Conservation (phyloP, 2,888 invertebrate species). For the Harpalus rubripes region DNA sequence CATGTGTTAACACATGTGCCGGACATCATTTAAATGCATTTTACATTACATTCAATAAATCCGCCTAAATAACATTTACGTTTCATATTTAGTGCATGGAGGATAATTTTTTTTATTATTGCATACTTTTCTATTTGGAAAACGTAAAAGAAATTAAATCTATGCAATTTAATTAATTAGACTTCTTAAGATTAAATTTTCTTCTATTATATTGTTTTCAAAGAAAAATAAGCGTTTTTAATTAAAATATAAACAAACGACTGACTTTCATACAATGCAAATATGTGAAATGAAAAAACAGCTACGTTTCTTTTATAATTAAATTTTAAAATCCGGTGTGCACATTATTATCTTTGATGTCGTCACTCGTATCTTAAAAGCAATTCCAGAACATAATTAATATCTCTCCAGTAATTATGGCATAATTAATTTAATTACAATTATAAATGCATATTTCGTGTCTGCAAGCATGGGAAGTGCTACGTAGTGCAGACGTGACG, state of each 20-base stretch:
- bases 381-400: conserved; percentile 50
- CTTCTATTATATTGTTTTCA: too few species aligned
- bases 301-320: not conserved
- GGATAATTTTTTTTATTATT: too few species aligned
- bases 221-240: too few species aligned
- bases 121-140: too few species aligned
- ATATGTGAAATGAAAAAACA: not conserved
- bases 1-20: not conserved
- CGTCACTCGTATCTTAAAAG: conserved; percentile 48
- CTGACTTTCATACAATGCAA: not conserved
- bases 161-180: too few species aligned
- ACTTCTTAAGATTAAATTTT: too few species aligned
- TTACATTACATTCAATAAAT: not conserved
- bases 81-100: too few species aligned
- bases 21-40: not conserved
- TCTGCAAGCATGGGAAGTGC: conserved; percentile 14
- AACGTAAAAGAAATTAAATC: too few species aligned
- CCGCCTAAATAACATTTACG: not conserved
- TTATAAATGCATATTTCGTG: conserved; percentile 61
- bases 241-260: not conserved
- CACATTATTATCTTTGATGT: conserved; percentile 40
- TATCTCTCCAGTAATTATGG: conserved; percentile 60
- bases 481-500: not conserved
- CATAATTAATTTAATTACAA: conserved; percentile 62
- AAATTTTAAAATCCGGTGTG: not conserved